Percentiles rank a stretch among this genome's conserved stretches.
These are phyloP conservation scores for Augochlorella aurata DNA, from an alignment of 2,888 invertebrate species.

Conservation along the genomic window DNA sequence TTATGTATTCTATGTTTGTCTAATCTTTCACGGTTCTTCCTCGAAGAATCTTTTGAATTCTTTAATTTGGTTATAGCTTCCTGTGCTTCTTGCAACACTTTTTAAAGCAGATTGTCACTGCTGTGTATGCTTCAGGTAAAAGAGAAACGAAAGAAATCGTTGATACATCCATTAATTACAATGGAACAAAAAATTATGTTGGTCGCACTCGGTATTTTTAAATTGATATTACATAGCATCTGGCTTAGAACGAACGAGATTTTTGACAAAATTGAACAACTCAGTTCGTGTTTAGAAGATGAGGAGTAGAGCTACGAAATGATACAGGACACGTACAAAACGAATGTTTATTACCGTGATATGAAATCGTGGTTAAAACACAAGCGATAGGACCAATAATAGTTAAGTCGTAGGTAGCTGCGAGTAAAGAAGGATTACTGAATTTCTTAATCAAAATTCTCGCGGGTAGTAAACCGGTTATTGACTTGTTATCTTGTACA, in stretches of 20 bases:
- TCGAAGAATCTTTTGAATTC: no score
- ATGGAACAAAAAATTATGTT: no score
- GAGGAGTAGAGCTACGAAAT: background rate
- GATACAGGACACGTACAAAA: background rate
- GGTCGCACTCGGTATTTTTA: no score
- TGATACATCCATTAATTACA: no score
- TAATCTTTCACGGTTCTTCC: no score
- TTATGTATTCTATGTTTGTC: no score
- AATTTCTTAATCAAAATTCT: constrained; percentile 6
- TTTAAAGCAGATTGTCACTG: no score
- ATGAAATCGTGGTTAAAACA: background rate
- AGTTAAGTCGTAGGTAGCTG: background rate
- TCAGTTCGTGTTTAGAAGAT: background rate
- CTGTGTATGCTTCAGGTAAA: no score
- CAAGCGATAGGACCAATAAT: background rate
- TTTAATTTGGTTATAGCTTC: no score
- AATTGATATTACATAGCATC: no score
- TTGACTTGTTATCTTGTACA: background rate
- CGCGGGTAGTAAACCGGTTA: background rate
- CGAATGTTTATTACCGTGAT: background rate
- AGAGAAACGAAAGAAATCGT: no score
- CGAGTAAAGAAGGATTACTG: background rate
- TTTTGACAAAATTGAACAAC: background rate
- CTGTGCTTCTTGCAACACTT: no score
- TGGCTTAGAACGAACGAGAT: background rate